Percentiles rank a stretch among this genome's conserved stretches.
These are phyloP conservation scores for Magallana gigas DNA, from an alignment of 1,140 invertebrate genomes.

Conservation along the genomic window DNA sequence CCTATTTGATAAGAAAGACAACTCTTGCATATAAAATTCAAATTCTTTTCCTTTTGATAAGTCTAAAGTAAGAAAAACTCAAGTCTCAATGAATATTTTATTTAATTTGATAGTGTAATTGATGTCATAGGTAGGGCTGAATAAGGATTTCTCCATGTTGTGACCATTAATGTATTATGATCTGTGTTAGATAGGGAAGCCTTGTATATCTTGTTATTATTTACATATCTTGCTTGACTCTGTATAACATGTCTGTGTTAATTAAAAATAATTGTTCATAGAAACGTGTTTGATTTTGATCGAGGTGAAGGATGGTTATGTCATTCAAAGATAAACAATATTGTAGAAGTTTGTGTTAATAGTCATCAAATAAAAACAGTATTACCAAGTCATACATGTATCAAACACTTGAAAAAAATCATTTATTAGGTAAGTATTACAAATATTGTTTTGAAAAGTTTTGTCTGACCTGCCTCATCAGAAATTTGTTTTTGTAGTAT, in stretches of 20 bases:
- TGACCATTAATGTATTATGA: neutral
- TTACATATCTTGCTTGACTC: neutral
- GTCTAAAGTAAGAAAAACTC: neutral
- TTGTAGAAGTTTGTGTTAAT: too few species aligned
- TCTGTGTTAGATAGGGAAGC: neutral
- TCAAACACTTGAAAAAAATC: too few species aligned
- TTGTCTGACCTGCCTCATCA: neutral
- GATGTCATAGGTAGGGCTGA: neutral
- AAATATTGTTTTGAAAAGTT: too few species aligned
- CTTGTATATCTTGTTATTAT: neutral
- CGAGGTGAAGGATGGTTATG: too few species aligned
- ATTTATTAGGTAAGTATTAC: too few species aligned
- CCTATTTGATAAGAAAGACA: too few species aligned
- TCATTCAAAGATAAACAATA: too few species aligned
- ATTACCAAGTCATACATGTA: too few species aligned
- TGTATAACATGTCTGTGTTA: constrained; percentile 11
- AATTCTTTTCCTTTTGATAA: too few species aligned
- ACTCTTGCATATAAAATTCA: neutral
- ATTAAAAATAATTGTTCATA: constrained; percentile 8
- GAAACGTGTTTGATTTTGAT: too few species aligned
- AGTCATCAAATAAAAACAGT: too few species aligned
- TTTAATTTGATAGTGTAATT: neutral
- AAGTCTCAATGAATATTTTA: neutral
- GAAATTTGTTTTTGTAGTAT: neutral
- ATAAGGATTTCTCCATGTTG: neutral